Evolutionary conservation across 92 coral and sea anemone genomes (phyloP), one percentile per base, ranked within the genome.

Genomic region (Chrysogorgia sp.): DNA sequence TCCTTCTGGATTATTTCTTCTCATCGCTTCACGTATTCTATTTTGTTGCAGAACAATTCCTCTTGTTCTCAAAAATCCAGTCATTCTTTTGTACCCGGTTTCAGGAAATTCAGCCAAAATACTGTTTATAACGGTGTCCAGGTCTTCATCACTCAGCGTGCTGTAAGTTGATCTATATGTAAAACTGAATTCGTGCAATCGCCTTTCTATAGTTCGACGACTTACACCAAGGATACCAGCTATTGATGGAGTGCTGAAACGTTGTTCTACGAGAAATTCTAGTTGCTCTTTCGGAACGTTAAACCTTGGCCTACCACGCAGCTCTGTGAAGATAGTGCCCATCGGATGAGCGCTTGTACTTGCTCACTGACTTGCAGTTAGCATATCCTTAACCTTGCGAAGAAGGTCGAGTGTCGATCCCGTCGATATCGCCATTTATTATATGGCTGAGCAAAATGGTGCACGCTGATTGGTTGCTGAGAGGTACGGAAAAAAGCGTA

Each of bases 251-350:
- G 78, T 50, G 59, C 22, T 64, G 78, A 78, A 78, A 0, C 74
- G 63, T 69, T 84, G 88, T 63, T 77, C 88, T 25, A 78, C 56
- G 52, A 76, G n/a, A n/a, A n/a, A n/a, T n/a, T n/a, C n/a, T n/a
- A n/a, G n/a, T n/a, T n/a, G n/a, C n/a, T n/a, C n/a, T 67, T 77
- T 84, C 21, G 82, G 76, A 34, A 75, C 52, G 37, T 77, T 63
- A 59, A 70, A 84, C 65, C 57, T 84, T 28, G 88, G 81, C 67
- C 88, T 70, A 10, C 88, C 88, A 48, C 12, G 84, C 84, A 57
- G 40, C 47, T 75, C 75, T 26, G 86, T 64, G 52, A 83, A 50
- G 32, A 83, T 49, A 57, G 79, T 78, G 33, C 15, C 81, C 6
- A 50, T 26, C 9, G 21, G 28, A 15, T 67, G 82, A 69, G 80